Conservation (phyloP, 2,797 vertebrate species). For the Notoglanidium macrostoma region DNA sequence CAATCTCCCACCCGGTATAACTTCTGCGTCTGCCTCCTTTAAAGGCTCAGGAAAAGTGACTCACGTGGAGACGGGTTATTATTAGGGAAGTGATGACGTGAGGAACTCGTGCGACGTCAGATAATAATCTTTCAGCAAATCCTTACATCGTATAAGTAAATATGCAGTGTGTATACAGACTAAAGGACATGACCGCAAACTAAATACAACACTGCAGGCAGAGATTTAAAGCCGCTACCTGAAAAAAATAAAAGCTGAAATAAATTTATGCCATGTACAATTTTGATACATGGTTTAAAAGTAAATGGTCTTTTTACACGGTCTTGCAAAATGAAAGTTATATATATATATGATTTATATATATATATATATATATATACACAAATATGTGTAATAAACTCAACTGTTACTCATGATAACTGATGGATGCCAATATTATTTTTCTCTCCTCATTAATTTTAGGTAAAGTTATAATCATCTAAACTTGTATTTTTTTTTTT, state of each 20-base stretch:
- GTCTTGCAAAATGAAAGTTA: neutral
- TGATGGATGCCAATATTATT: neutral
- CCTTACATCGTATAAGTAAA: neutral
- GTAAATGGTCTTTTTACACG: neutral
- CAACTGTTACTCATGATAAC: neutral
- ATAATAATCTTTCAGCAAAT: neutral
- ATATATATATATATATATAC: neutral
- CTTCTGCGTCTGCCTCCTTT: neutral
- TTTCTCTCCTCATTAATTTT: neutral
- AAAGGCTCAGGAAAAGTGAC: slow-evolving; percentile 7
- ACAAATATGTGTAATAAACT: neutral
- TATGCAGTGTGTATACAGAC: neutral
- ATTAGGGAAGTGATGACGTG: neutral
- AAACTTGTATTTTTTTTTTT: neutral
- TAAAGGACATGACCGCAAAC: too few relatives aligned
- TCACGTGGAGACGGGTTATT: neutral
- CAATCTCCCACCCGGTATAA: neutral
- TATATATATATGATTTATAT: neutral
- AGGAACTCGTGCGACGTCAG: neutral
- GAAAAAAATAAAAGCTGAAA: neutral
- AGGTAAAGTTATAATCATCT: neutral
- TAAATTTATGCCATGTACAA: neutral
- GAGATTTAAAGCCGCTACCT: neutral
- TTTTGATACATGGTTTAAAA: neutral
- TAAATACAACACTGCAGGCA: neutral